phyloP scores from a whole-genome alignment of 2,113 vertebrate species.

The Cyphomyrus discorhynchus region DNA sequence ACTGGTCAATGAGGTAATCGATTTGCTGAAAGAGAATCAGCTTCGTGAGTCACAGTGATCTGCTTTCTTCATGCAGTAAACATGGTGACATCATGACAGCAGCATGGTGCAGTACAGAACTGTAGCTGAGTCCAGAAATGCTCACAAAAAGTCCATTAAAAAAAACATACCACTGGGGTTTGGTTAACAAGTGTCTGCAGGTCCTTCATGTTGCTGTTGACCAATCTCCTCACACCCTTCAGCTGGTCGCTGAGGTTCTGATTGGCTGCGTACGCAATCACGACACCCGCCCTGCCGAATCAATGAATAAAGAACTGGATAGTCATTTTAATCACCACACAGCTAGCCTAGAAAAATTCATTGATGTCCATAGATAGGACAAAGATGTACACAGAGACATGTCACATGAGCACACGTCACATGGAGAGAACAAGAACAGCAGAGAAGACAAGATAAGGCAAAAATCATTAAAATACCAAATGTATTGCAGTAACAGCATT shows the following conservation, averaged over 20 bases:
- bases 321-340: not conserved
- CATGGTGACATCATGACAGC: not conserved
- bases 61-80: not conserved
- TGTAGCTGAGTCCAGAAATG: not conserved
- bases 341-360: not conserved
- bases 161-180: slow-evolving; percentile 67
- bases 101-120: not conserved
- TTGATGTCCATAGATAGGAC: not conserved
- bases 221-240: slow-evolving; percentile 63
- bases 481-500: not conserved
- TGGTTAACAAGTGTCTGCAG: slow-evolving; percentile 71
- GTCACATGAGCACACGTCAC: not conserved
- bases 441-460: not conserved
- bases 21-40: slow-evolving; percentile 73
- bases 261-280: slow-evolving; percentile 74
- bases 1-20: slow-evolving; percentile 75
- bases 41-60: not conserved
- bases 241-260: slow-evolving; percentile 75
- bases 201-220: slow-evolving; percentile 84
- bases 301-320: not conserved
- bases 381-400: not conserved
- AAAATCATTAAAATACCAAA: not conserved
- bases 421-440: not conserved
- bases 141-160: not conserved
- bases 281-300: slow-evolving; percentile 71